These are phyloP conservation scores for Enhydra lutris DNA, from an alignment of 2,113 vertebrate genomes.

Conservation along the genomic window DNA sequence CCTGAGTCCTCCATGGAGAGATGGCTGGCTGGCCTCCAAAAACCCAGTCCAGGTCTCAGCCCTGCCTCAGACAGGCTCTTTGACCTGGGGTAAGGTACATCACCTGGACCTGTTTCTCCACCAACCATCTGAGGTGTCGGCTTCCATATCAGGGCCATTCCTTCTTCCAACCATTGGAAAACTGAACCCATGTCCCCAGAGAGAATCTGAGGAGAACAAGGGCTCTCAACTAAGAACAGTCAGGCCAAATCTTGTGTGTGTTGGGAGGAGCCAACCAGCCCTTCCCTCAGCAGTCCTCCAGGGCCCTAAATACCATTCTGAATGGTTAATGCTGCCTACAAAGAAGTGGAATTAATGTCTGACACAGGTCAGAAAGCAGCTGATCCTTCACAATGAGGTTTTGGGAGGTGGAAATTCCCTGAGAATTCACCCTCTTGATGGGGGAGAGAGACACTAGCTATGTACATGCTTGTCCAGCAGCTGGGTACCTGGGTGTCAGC, in stretches of 20 bases:
- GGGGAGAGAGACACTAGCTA: neutral
- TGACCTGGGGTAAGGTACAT: neutral
- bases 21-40: neutral
- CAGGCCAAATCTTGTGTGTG: too few relatives aligned
- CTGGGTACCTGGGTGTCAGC: rapidly evolving
- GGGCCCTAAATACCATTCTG: neutral
- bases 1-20: neutral
- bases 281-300: neutral
- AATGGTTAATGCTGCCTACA: too few relatives aligned
- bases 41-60: neutral
- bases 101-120: neutral
- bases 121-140: neutral
- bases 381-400: neutral
- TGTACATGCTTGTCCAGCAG: neutral
- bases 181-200: neutral
- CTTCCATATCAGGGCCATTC: neutral
- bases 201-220: neutral
- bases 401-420: neutral
- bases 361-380: neutral
- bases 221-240: neutral
- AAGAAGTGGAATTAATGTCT: neutral
- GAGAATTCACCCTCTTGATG: neutral
- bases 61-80: neutral
- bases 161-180: neutral
- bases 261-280: neutral